phyloP scores from a whole-genome alignment of 2,113 vertebrate genomes.

The Malurus cyaneus region DNA sequence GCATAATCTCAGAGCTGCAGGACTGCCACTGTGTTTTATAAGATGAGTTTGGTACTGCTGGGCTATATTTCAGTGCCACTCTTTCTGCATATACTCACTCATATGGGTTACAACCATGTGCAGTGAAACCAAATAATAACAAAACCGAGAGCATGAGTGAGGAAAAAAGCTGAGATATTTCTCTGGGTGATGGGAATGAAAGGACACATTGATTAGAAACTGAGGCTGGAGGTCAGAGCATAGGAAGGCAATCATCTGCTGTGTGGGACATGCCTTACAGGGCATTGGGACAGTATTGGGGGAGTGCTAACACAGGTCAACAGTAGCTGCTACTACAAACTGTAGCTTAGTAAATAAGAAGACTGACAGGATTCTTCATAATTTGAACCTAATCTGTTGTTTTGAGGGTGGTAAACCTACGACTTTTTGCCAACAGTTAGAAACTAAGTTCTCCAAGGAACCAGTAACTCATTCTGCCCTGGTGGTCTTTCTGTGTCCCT shows the following conservation, averaged over 20 bases:
- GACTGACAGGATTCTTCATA: not conserved
- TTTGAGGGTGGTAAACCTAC: not conserved
- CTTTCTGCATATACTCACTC: not conserved
- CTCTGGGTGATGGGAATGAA: not conserved
- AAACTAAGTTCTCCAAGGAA: not conserved
- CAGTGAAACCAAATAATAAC: not conserved
- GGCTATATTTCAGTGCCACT: not conserved
- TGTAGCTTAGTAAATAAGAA: not conserved
- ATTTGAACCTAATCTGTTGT: not conserved
- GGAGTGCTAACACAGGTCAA: not conserved
- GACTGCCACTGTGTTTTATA: not conserved
- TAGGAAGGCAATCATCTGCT: not conserved
- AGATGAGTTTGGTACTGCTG: not conserved
- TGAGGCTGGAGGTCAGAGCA: not conserved
- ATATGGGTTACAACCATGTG: not conserved
- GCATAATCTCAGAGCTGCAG: not conserved
- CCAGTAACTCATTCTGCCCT: not conserved
- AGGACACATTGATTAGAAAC: not conserved
- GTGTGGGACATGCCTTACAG: not conserved
- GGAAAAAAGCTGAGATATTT: not conserved
- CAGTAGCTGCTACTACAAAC: not conserved
- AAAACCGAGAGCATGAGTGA: not conserved
- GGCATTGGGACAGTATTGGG: not conserved
- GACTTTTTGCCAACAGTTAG: not conserved
- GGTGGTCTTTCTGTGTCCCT: not conserved